Conservation (phyloP, 2,797 vertebrate genomes). For the Protonibea diacanthus region DNA sequence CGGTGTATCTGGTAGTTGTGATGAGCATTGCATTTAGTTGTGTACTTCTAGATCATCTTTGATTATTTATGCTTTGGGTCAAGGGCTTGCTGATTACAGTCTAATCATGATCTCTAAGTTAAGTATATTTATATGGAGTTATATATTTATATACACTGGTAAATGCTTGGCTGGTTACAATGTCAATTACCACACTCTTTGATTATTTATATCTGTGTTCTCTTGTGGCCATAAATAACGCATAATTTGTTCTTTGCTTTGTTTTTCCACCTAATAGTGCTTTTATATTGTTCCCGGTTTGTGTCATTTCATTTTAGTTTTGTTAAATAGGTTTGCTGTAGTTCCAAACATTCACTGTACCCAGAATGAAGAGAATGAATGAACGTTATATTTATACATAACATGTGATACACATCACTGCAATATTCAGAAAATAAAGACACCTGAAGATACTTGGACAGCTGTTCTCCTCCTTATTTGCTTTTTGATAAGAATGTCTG, state of each 20-base stretch:
- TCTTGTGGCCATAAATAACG: constrained; percentile 62
- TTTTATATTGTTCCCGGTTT: constrained; percentile 59
- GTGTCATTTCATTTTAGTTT: constrained; percentile 33
- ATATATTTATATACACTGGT: constrained; percentile 79
- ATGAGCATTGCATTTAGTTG: constrained; percentile 33
- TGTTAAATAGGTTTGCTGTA: constrained; percentile 29
- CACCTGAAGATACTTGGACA: constrained; percentile 27
- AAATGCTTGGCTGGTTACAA: constrained; percentile 84
- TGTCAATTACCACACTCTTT: constrained; percentile 76
- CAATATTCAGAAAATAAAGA: constrained; percentile 69
- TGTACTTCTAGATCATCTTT: constrained; percentile 34
- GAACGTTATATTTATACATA: constrained; percentile 56
- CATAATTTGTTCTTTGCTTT: constrained; percentile 28
- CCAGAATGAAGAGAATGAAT: constrained; percentile 23
- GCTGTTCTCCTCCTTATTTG: constrained; percentile 11
- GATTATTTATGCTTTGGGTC: constrained; percentile 58
- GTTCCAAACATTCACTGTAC: constrained; percentile 32
- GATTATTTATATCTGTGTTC: constrained; percentile 70
- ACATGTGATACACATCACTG: constrained; percentile 18
- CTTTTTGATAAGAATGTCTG: not conserved
- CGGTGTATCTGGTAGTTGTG: constrained; percentile 32
- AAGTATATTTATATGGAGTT: constrained; percentile 68
- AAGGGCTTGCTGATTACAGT: constrained; percentile 56
- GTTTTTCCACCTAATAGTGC: constrained; percentile 36
- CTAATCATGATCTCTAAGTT: constrained; percentile 53